Evolutionary conservation across 2,113 vertebrate genomes (phyloP).

Genomic region (Amia ocellicauda): DNA sequence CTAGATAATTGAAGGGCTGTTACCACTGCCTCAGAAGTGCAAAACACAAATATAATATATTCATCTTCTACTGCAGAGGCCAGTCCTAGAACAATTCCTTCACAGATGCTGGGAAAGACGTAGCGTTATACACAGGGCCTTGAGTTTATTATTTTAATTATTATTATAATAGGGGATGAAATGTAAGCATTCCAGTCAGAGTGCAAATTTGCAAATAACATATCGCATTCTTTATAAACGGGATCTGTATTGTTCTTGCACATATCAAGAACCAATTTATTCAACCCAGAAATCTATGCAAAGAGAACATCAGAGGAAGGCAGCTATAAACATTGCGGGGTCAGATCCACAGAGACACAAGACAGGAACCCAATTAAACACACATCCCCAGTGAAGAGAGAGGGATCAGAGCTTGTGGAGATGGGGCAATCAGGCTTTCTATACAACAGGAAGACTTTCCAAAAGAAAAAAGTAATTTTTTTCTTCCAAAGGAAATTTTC

Average conservation of each 20-base stretch:
- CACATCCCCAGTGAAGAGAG: constrained; percentile 35
- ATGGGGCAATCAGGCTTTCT: constrained; percentile 26
- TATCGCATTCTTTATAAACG: constrained; percentile 41
- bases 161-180: constrained; percentile 35
- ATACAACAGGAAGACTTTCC: constrained; percentile 20
- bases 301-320: constrained; percentile 60
- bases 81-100: constrained; percentile 36
- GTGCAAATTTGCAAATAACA: constrained; percentile 25
- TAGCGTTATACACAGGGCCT: constrained; percentile 21
- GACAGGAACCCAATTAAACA: constrained; percentile 52
- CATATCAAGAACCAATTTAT: constrained; percentile 44
- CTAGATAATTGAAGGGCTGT: constrained; percentile 60
- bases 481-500: constrained; percentile 44
- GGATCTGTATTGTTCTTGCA: constrained; percentile 41
- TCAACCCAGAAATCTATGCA: constrained; percentile 55
- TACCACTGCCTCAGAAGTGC: constrained; percentile 66
- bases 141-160: constrained; percentile 36
- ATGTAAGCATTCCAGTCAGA: constrained; percentile 29
- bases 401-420: constrained; percentile 28
- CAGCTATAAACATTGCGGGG: not conserved
- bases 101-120: constrained; percentile 57
- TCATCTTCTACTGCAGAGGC: constrained; percentile 58
- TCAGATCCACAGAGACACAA: constrained; percentile 34
- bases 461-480: constrained; percentile 21
- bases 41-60: constrained; percentile 75